These are phyloP conservation scores for Protophormia terraenovae DNA, from an alignment of 2,888 invertebrate species.

Conservation along the genomic window DNA sequence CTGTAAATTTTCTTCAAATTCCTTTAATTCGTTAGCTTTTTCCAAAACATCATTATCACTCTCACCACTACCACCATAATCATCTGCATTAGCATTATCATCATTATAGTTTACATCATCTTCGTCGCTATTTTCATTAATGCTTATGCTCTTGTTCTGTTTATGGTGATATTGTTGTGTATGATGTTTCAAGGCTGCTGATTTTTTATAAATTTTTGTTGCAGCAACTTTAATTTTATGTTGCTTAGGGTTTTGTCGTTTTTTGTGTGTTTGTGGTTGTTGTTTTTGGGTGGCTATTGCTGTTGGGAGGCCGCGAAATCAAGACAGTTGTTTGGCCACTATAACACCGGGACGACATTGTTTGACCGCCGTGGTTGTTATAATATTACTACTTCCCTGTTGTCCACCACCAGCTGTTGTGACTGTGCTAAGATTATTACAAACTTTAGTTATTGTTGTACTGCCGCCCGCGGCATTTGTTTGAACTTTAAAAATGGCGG, in stretches of 20 bases:
- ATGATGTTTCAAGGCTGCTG: conserved; percentile 32
- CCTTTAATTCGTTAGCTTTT: conserved; percentile 23
- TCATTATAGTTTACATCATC: background rate
- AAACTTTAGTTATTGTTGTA: conserved; percentile 61
- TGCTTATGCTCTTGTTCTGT: background rate
- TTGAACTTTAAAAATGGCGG: conserved; percentile 79
- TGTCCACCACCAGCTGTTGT: conserved; percentile 56
- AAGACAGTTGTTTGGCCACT: conserved; percentile 92
- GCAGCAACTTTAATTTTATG: conserved; percentile 39
- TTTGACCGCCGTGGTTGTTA: conserved; percentile 81
- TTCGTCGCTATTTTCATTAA: background rate
- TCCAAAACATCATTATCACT: background rate
- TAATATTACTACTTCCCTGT: conserved; percentile 73
- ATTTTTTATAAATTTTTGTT: conserved; percentile 28
- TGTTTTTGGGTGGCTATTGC: conserved; percentile 39
- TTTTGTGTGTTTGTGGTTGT: conserved; percentile 41
- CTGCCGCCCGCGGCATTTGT: conserved; percentile 70
- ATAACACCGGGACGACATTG: conserved; percentile 94
- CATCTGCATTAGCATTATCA: background rate
- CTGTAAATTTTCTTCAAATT: conserved; percentile 55
- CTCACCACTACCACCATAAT: background rate
- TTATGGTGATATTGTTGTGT: conserved; percentile 17
- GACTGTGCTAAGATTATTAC: too few species aligned
- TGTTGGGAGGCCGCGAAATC: conserved; percentile 81
- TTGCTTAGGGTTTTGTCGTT: conserved; percentile 47